A percentile compares a stretch with the other conserved stretches of the same genome.
Conservation (phyloP, 2,888 invertebrate genomes). For the Drosophila recens region DNA sequence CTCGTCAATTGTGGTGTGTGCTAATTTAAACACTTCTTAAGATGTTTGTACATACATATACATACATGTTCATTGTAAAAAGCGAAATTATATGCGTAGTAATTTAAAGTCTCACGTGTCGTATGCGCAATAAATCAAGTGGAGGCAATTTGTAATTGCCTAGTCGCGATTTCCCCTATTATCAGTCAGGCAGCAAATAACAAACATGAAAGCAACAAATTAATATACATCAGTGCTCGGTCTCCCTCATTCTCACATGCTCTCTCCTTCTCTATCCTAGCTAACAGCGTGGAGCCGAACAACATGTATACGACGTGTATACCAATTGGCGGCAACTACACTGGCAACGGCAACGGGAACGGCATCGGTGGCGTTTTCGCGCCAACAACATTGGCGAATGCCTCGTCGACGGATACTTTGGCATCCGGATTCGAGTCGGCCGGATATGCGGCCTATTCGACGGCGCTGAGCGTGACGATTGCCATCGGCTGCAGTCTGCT, state of each 20-base stretch:
- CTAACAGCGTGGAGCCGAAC: slow-evolving; percentile 85
- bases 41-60: no score
- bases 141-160: slow-evolving; percentile 22
- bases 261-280: slow-evolving; percentile 55
- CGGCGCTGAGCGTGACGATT: slow-evolving; percentile 96
- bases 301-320: slow-evolving; percentile 86
- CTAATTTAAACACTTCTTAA: no score
- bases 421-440: slow-evolving; percentile 91
- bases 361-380: slow-evolving; percentile 84
- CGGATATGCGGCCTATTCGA: slow-evolving; percentile 96
- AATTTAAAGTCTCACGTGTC: not conserved
- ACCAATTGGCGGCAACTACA: slow-evolving; percentile 86
- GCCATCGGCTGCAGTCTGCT: slow-evolving; percentile 98
- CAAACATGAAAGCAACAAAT: slow-evolving; percentile 25
- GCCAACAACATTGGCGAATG: slow-evolving; percentile 87
- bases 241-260: slow-evolving; percentile 5
- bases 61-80: no score
- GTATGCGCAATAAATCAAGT: slow-evolving; percentile 37
- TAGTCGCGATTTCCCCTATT: slow-evolving; percentile 7
- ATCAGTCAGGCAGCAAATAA: slow-evolving; percentile 18
- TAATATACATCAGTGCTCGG: slow-evolving; percentile 42
- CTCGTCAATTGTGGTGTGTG: no score
- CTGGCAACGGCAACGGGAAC: slow-evolving; percentile 47
- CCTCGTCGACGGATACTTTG: slow-evolving; percentile 91
- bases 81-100: not conserved